Evolutionary conservation across 2,888 invertebrate genomes (phyloP).

Genomic region (Trichogramma dendrolimi): DNA sequence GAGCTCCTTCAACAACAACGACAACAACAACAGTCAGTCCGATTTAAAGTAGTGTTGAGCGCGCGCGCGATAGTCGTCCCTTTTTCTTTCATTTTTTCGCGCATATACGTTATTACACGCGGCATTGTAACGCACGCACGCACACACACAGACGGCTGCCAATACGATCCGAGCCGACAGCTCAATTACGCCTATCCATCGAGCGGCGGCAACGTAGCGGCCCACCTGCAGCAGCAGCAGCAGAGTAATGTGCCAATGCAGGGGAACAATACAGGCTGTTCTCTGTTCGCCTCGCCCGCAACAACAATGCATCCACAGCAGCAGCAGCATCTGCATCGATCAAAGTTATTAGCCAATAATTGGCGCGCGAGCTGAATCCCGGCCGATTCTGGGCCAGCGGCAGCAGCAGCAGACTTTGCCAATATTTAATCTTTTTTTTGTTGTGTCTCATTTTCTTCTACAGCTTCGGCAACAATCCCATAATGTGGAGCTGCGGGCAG

Average conservation of each 20-base stretch:
- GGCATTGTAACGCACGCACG: constrained; percentile 12
- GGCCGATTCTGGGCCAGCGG: not conserved
- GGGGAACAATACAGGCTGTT: not conserved
- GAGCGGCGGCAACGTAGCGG: constrained; percentile 16
- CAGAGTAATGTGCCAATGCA: constrained; percentile 16
- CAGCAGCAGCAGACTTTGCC: too few relatives aligned
- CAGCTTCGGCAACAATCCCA: too few relatives aligned
- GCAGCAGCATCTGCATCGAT: too few relatives aligned
- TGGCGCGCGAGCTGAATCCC: not conserved
- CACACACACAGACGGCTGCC: constrained; percentile 24
- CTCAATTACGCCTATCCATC: constrained; percentile 18
- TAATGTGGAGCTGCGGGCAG: too few relatives aligned
- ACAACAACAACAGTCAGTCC: constrained; percentile 20
- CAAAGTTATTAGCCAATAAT: not conserved
- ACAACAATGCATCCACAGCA: not conserved
- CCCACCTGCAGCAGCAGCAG: constrained; percentile 9
- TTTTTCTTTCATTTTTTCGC: too few relatives aligned
- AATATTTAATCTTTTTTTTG: too few relatives aligned
- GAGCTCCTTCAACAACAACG: not conserved
- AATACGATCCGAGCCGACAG: constrained; percentile 21
- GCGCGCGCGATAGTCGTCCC: too few relatives aligned
- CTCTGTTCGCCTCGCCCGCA: not conserved
- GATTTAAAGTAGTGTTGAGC: not conserved
- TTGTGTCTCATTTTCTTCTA: too few relatives aligned
- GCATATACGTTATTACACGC: too few relatives aligned